Evolutionary conservation across 2,797 vertebrate genomes (phyloP).

Genomic region (Ctenopoma multispine): DNA sequence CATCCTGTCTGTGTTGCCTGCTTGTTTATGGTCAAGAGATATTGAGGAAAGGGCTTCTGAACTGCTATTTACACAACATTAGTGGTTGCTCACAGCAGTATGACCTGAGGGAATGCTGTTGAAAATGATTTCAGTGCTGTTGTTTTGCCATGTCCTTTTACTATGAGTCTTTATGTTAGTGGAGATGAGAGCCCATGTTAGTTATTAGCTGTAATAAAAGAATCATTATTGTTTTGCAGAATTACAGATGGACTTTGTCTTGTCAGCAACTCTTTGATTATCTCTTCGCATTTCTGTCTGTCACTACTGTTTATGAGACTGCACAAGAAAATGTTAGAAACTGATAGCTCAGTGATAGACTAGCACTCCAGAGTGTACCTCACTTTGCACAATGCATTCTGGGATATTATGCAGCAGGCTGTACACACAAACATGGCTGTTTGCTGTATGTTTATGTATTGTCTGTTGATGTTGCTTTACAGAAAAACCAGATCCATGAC

Average conservation of each 20-base stretch:
- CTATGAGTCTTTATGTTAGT: too few relatives aligned
- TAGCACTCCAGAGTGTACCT: neutral
- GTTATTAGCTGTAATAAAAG: too few relatives aligned
- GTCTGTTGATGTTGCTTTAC: too few relatives aligned
- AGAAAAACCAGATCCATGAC: too few relatives aligned
- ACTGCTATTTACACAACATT: slow-evolving; percentile 60
- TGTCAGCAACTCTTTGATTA: too few relatives aligned
- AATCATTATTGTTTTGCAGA: too few relatives aligned
- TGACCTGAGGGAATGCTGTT: slow-evolving; percentile 21
- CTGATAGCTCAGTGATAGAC: slow-evolving; percentile 2
- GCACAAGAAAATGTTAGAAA: neutral
- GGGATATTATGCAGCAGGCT: neutral
- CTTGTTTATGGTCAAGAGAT: slow-evolving; percentile 43
- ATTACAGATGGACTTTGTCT: too few relatives aligned
- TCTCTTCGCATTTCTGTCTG: too few relatives aligned
- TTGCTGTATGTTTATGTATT: neutral
- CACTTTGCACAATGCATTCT: slow-evolving; percentile 2
- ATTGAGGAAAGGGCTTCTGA: slow-evolving; percentile 39
- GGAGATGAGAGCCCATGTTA: too few relatives aligned
- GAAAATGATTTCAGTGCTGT: neutral
- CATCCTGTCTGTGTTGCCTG: slow-evolving; percentile 10
- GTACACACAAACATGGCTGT: slow-evolving; percentile 10
- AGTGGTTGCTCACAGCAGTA: slow-evolving; percentile 29
- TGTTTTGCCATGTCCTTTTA: too few relatives aligned
- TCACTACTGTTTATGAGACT: too few relatives aligned